A percentile compares a stretch with the other conserved stretches of the same genome.
Evolutionary conservation across 2,888 invertebrate species (phyloP).

Genomic region (Euplexia lucipara): DNA sequence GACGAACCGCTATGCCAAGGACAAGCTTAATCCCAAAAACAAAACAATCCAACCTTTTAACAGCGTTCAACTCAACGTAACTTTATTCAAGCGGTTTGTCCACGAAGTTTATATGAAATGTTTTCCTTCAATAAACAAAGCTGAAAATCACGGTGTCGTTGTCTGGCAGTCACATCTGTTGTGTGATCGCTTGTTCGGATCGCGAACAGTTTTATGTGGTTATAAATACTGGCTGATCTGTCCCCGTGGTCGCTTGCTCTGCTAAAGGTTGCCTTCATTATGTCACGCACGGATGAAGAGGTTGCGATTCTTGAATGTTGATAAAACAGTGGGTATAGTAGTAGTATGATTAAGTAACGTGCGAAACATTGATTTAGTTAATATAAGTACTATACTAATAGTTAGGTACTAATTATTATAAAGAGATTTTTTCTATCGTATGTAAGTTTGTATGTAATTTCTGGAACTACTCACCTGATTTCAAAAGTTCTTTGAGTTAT

Average conservation of each 20-base stretch:
- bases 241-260: constrained; percentile 73
- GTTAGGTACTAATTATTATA: too few species aligned
- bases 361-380: too few species aligned
- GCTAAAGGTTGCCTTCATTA: constrained; percentile 74
- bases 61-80: constrained; percentile 19
- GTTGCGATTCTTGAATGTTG: constrained; percentile 47
- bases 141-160: constrained; percentile 64
- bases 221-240: constrained; percentile 85
- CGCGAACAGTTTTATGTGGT: constrained; percentile 81
- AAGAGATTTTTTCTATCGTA: too few species aligned
- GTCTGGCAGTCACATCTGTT: constrained; percentile 70
- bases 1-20: background rate
- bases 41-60: constrained; percentile 22
- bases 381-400: too few species aligned
- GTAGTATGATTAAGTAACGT: background rate
- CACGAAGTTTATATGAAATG: constrained; percentile 44
- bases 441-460: too few species aligned
- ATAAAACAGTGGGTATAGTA: background rate
- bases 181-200: constrained; percentile 78
- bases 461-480: too few species aligned
- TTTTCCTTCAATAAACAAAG: constrained; percentile 59
- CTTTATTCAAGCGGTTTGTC: constrained; percentile 31
- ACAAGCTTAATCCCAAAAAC: background rate
- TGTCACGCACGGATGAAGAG: constrained; percentile 53
- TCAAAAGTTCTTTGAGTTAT: too few species aligned